Evolutionary conservation across 2,888 invertebrate species (phyloP).

Genomic region (Conops quadrifasciatus): DNA sequence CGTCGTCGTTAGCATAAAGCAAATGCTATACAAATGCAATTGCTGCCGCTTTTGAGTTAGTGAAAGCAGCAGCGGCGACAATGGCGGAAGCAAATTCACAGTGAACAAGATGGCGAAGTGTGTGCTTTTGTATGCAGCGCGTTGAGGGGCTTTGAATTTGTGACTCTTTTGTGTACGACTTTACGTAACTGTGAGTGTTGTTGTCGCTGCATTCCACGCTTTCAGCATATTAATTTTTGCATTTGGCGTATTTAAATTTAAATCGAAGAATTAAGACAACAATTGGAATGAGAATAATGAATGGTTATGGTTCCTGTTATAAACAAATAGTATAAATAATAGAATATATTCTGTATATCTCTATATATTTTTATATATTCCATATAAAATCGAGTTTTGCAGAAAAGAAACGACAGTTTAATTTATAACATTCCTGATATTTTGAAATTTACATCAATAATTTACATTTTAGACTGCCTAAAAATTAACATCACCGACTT

Average conservation of each 20-base stretch:
- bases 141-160: not conserved
- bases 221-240: not conserved
- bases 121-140: not conserved
- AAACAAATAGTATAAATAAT: too few species aligned
- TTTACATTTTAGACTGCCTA: too few species aligned
- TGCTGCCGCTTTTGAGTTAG: not conserved
- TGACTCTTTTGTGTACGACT: constrained; percentile 4
- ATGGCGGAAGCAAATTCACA: not conserved
- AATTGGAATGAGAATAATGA: not conserved
- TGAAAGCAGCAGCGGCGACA: not conserved
- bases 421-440: too few species aligned
- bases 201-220: not conserved
- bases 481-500: too few species aligned
- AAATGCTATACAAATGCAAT: not conserved
- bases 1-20: constrained; percentile 7
- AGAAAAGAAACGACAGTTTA: too few species aligned
- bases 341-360: too few species aligned
- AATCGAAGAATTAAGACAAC: not conserved
- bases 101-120: not conserved
- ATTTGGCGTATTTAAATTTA: not conserved
- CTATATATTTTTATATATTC: too few species aligned
- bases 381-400: too few species aligned
- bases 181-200: too few species aligned
- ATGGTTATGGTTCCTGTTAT: too few species aligned
- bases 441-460: too few species aligned